Base-by-base conservation (phyloP, 2,113 vertebrate species). In the Muntiacus muntjak region DNA sequence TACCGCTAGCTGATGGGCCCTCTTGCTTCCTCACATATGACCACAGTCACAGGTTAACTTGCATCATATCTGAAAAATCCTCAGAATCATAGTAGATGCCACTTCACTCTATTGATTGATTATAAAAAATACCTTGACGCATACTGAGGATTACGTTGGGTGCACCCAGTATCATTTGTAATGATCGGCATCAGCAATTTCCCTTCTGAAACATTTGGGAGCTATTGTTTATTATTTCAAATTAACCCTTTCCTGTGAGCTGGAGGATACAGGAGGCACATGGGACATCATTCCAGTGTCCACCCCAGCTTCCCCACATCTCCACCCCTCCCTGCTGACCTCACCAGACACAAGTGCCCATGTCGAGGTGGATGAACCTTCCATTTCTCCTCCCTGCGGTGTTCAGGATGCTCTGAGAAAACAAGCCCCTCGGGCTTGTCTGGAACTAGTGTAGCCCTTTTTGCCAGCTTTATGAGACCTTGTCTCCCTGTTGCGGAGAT, bases 361-460 rank as follows among this genome's bases (percentile, higher is more conserved):
- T 82, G 47, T 33, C 52, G 8, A 26, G 30, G 2, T 54, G 16
- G 10, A 10, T 43, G 26, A 54, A 23, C 25, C 13, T 12, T 47
- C 52, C 33, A 10, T 33, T 50, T 71, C 26, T 62, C 36, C 40
- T 64, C 7, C 54, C 4, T 58, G 8, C 12, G 64, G 6, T 25
- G 43, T 76, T 54, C 43, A 74, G 4, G 25, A 47, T 57, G 36
- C 57, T 85, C 71, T 89, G 89, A 87, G 81, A 28, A 89, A 91
- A 45, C 3, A n/a, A 30, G 19, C 28, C 28, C 6, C 28, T 15
- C 12, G 14, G 33, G 21, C 52, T 87, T 52, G 19, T 11, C 33
- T 7, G 13, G 19, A 86, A 47, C 3, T 9, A 23, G 21, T 58
- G 5, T 19, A 81, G 36, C 57, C 43, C 0, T 7, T 76, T 88